Conservation (phyloP, 2,888 invertebrate genomes). For the Lampropteryx suffumata region DNA sequence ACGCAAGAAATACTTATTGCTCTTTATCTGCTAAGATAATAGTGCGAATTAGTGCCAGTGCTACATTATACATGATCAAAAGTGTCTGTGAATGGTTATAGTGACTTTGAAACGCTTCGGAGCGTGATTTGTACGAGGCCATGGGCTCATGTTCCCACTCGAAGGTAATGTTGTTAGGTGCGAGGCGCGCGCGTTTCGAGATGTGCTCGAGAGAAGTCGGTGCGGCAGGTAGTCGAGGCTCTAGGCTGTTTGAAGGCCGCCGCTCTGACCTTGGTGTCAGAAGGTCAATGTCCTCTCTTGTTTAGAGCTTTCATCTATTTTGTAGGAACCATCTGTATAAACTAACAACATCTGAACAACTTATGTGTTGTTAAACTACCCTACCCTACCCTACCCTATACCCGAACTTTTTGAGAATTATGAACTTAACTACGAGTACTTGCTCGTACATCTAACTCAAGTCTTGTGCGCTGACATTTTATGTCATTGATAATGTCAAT, state of each 20-base stretch:
- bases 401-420: no score
- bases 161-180: constrained; percentile 73
- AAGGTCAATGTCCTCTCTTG: constrained; percentile 78
- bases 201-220: constrained; percentile 59
- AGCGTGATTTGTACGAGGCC: constrained; percentile 71
- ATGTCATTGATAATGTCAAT: no score
- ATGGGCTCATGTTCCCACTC: constrained; percentile 71
- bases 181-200: constrained; percentile 55
- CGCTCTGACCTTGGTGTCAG: constrained; percentile 78
- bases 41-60: constrained; percentile 68
- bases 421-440: no score
- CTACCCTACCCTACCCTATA: no score
- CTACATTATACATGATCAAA: constrained; percentile 42
- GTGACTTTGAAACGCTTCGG: constrained; percentile 59
- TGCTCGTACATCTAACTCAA: no score
- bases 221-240: constrained; percentile 56
- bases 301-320: constrained; percentile 39
- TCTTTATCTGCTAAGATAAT: constrained; percentile 71
- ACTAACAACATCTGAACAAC: no score
- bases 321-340: no score
- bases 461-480: no score
- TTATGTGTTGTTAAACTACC: no score
- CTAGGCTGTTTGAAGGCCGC: constrained; percentile 79
- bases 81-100: constrained; percentile 55
- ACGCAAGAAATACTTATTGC: constrained; percentile 55